Conservation (phyloP, 2,888 invertebrate genomes). For the Rapana venosa region DNA sequence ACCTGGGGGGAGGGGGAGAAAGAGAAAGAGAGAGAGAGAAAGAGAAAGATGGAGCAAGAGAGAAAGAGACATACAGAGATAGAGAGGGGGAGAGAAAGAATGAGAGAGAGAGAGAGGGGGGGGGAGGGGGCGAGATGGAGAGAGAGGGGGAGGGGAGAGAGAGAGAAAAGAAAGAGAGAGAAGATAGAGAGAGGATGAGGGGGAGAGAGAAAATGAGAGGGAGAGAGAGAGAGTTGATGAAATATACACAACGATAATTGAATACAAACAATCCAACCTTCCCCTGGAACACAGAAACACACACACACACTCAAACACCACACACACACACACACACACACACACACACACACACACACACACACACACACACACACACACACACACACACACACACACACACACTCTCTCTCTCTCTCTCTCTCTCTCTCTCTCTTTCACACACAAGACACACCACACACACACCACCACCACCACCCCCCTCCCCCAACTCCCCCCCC, state of each 20-base stretch:
- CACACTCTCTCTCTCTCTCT: too few species aligned
- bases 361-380: conserved; percentile 2
- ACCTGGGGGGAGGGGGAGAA: neutral
- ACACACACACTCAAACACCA: conserved; percentile 9
- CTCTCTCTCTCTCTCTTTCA: too few species aligned
- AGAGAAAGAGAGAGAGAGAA: conserved; percentile 15
- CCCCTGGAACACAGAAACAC: neutral
- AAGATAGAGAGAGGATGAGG: neutral
- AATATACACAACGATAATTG: too few species aligned
- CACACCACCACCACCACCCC: too few species aligned
- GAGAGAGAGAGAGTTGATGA: neutral
- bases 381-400: neutral
- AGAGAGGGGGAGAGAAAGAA: neutral
- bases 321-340: neutral
- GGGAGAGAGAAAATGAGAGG: neutral
- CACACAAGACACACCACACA: too few species aligned
- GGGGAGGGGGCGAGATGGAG: neutral
- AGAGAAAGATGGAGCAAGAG: neutral
- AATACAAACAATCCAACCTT: neutral
- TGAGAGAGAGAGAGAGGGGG: neutral
- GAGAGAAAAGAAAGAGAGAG: neutral
- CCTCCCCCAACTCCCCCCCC: too few species aligned
- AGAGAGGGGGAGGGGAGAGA: neutral
- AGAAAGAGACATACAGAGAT: neutral
- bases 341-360: conserved; percentile 16